Percentiles rank a stretch among this genome's conserved stretches.
Evolutionary conservation across 2,797 vertebrate species (phyloP).

Genomic region (Ceryle rudis): DNA sequence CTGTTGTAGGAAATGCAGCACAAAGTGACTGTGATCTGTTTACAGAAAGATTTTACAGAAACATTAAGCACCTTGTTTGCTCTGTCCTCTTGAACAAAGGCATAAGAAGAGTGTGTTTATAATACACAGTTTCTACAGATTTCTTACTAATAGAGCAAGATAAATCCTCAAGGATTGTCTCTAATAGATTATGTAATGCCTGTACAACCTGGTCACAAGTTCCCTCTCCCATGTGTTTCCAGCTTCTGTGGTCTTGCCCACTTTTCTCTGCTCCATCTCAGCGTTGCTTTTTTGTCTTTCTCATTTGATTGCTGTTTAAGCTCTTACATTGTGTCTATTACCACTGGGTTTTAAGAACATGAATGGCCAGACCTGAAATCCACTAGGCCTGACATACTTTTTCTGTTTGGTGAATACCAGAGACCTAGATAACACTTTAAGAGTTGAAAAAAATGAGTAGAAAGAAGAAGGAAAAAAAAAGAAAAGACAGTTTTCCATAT

Average conservation of each 20-base stretch:
- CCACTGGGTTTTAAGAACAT: neutral
- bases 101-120: neutral
- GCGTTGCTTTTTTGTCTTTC: neutral
- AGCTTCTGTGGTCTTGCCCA: neutral
- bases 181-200: neutral
- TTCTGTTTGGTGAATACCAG: neutral
- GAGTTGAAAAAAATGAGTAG: neutral
- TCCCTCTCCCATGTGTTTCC: neutral
- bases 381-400: neutral
- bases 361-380: neutral
- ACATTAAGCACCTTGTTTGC: neutral
- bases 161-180: neutral
- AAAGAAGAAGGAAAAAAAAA: accelerated
- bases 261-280: neutral
- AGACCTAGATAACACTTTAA: neutral
- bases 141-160: neutral
- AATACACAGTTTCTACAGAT: neutral
- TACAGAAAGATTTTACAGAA: neutral
- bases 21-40: neutral
- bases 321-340: neutral
- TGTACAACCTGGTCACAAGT: neutral
- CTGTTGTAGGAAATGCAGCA: neutral
- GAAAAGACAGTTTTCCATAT: neutral
- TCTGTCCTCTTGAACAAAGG: neutral
- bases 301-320: neutral